phyloP scores from a whole-genome alignment of 2,797 vertebrate genomes.

The Pelodytes ibericus region DNA sequence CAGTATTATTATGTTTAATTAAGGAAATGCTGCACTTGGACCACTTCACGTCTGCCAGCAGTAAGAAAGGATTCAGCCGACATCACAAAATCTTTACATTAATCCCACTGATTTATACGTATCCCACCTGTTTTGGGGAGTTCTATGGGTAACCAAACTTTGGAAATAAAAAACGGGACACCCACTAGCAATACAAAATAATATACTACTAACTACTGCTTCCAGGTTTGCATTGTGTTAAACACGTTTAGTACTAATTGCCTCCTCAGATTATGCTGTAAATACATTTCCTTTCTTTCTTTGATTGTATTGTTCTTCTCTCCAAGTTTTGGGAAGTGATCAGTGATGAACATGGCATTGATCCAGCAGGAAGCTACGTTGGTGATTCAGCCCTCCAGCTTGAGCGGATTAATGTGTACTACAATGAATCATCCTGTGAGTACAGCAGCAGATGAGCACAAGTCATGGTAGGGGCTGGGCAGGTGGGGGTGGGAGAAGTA shows the following conservation, averaged over 20 bases:
- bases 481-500: background rate
- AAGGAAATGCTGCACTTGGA: no score
- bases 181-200: no score
- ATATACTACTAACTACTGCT: no score
- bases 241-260: no score
- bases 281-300: conserved; percentile 9
- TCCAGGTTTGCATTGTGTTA: background rate
- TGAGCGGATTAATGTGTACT: conserved; percentile 92
- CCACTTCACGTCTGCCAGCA: no score
- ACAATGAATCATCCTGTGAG: conserved; percentile 92
- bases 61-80: no score
- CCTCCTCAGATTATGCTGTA: conserved; percentile 17
- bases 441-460: conserved; percentile 42
- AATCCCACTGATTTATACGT: no score
- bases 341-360: conserved; percentile 91
- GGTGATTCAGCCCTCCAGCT: conserved; percentile 89
- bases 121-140: no score
- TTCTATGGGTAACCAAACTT: no score
- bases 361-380: conserved; percentile 85
- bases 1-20: no score
- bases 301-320: conserved; percentile 20
- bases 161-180: no score
- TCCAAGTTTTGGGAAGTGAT: conserved; percentile 93
- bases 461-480: conserved; percentile 6
- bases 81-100: no score